Evolutionary conservation across 2,888 invertebrate genomes (phyloP).

Genomic region (Vannuccia rotundouncinata): DNA sequence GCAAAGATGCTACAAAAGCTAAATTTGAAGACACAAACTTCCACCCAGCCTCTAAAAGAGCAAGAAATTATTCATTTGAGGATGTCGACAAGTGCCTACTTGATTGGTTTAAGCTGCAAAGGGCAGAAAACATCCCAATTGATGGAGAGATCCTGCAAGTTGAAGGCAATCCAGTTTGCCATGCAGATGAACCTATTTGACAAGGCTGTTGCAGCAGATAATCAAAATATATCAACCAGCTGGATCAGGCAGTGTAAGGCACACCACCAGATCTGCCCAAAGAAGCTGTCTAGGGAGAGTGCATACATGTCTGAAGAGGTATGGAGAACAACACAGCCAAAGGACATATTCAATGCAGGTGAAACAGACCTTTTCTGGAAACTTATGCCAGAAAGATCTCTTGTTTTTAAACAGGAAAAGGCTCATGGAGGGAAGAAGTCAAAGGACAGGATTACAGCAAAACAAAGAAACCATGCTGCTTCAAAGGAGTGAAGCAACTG

Average conservation of each 20-base stretch:
- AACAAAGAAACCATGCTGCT: constrained; percentile 13
- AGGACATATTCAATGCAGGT: constrained; percentile 1
- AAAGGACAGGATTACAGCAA: background rate
- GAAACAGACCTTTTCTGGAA: constrained; percentile 28
- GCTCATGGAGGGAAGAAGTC: constrained; percentile 28
- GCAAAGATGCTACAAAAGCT: background rate
- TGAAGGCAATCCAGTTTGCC: background rate
- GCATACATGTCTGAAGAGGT: background rate
- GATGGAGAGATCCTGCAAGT: background rate
- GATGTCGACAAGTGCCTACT: background rate
- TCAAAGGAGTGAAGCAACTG: constrained; percentile 31
- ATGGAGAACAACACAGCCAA: background rate
- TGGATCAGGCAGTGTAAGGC: background rate
- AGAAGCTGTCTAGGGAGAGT: background rate
- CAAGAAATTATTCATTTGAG: background rate
- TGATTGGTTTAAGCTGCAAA: background rate
- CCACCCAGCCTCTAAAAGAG: background rate
- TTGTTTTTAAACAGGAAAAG: background rate
- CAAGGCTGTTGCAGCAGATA: too few relatives aligned
- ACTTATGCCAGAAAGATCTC: background rate
- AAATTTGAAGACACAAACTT: background rate
- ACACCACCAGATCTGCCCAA: background rate
- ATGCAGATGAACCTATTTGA: background rate
- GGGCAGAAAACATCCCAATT: background rate
- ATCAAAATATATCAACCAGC: background rate